Evolutionary conservation across 2,888 invertebrate genomes (phyloP), one percentile per base, ranked within the genome.

Genomic region (Andrena camellia): DNA sequence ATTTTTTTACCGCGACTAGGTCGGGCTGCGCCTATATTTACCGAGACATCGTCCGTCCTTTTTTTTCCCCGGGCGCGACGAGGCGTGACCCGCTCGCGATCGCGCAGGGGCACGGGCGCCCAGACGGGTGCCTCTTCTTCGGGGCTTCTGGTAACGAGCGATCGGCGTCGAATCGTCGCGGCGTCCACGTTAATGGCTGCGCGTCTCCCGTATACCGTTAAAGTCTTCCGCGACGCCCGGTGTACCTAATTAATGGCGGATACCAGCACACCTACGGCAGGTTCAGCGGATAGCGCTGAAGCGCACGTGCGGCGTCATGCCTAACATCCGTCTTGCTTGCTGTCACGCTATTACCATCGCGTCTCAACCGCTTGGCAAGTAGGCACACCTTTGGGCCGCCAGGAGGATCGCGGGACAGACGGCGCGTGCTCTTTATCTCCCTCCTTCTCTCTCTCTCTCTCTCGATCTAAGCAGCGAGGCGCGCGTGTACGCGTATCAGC

Each of bases 191-290:
- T 86, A 88, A 89, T 83, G 86, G 81, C 86, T 81, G 84, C 85
- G 81, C 81, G 89, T 88, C 85, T 89, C 88, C 80, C 80, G 71
- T 90, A 88, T 91, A 90, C 90, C 90, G 90, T 90, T 90, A 90
- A 90, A 88, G 80, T 80, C 80, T 83, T 68, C 77, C 81, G 64
- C 82, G 81, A 79, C 86, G 81, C 81, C 83, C 81, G 85, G 72
- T 77, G 85, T 88, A 90, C 83, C 87, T 90, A 90, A 90, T 89
- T 90, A 90, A 90, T 87, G 87, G 81, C 75, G 78, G 78, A 72
- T 75, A 81, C 48, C 52, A 62, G 60, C 26, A 81, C 76, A 71
- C 78, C 78, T 85, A 78, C 76, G 63, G 82, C 48, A 26, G 77
- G 42, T 81, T 64, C 73, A 59, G 3, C 66, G 85, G 75, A 80